Evolutionary conservation across 2,113 vertebrate genomes (phyloP).

Genomic region (Anoplopoma fimbria): DNA sequence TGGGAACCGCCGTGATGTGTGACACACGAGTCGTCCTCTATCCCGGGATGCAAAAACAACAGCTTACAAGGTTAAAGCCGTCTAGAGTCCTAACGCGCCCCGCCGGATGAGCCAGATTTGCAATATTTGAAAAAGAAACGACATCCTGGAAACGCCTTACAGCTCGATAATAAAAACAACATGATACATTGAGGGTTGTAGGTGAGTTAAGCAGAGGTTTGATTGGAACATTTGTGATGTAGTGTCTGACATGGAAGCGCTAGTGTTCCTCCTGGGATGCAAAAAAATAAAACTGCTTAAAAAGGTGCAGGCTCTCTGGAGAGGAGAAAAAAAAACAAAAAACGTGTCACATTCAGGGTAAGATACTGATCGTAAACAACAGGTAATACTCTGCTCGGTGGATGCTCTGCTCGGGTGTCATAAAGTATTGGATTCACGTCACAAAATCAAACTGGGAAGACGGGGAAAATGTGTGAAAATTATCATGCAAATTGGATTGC

Average conservation of each 20-base stretch:
- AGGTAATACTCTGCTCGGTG: background rate
- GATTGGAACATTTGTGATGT: conserved; percentile 25
- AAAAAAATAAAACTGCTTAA: background rate
- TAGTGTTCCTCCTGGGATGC: conserved; percentile 20
- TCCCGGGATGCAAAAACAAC: conserved; percentile 52
- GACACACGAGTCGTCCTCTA: conserved; percentile 37
- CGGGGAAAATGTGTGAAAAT: background rate
- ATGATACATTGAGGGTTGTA: background rate
- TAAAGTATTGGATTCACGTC: background rate
- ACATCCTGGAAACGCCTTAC: background rate
- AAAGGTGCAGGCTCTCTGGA: background rate
- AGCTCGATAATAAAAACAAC: conserved; percentile 9
- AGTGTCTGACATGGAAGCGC: conserved; percentile 1
- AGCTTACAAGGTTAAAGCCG: conserved; percentile 53
- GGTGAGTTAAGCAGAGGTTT: background rate
- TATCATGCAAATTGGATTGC: background rate
- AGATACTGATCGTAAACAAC: conserved; percentile 13
- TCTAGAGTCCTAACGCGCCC: conserved; percentile 5
- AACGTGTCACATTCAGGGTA: background rate
- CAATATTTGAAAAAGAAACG: background rate
- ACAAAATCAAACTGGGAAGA: background rate
- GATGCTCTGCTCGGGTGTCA: background rate
- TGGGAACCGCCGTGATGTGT: conserved; percentile 26
- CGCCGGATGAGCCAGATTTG: conserved; percentile 2
- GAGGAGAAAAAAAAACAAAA: background rate